Base-by-base conservation (phyloP, 2,888 invertebrate genomes). In the Chymomyza amoena region DNA sequence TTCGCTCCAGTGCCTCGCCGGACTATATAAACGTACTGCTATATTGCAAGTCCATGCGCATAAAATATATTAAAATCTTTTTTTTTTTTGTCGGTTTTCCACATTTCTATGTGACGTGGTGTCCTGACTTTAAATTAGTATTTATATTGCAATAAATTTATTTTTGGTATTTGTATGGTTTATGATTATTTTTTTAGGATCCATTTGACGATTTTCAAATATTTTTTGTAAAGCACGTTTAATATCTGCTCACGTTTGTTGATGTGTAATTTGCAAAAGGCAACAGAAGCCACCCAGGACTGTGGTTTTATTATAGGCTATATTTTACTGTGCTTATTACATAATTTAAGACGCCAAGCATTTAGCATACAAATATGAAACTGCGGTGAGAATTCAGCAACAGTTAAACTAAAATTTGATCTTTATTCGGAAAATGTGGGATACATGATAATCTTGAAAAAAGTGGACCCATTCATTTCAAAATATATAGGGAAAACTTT, bases 231-330 rank as follows among this genome's bases (percentile, higher is more conserved):
- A 73, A 76, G 62, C 69, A 69, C 65, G 70, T 85, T 85, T 85
- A 81, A 85, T 85, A 87, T 85, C 85, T 87, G 73, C 83, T 87
- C 85, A 85, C 85, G 87, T 87, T 78, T 77, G 76, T 13, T 77
- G 79, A 81, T 83, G 32, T 32, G 7, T 25, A 25, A 25, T 25
- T 85, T 79, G 68, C 76, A 75, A 83, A 84, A 74, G 75, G 75
- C 75, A 81, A 78, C 79, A 77, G 73, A 68, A 77, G 32, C 20
- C 10, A 59, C 7, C 36, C 64, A 50, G 60, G 51, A 52, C 68
- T 71, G 32, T 79, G 25, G n/a, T 28, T 6, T 16, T 7, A 32
- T 7, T 32, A 32, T 32, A 7, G 32, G 32, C 32, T 4, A 32
- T 32, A 32, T 32, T 6, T 25, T 25, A 25, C 4, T 25, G 25